Conservation (phyloP, 2,888 invertebrate genomes). For the Danaus chrysippus region DNA sequence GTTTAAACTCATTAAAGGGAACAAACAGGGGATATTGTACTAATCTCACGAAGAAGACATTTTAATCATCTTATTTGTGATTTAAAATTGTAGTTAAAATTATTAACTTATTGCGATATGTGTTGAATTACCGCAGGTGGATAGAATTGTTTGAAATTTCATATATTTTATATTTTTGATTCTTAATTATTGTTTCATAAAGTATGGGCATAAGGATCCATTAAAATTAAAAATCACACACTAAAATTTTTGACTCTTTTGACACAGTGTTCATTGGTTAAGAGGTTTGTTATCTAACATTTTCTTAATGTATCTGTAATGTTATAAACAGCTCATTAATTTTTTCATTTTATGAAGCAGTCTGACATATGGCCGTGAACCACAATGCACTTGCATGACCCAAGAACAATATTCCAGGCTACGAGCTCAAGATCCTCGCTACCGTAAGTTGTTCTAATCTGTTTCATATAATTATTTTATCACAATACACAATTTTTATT, state of each 20-base stretch:
- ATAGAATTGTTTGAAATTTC: too few relatives aligned
- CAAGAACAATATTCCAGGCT: slow-evolving; percentile 94
- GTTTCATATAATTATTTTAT: neutral
- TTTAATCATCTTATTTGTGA: neutral
- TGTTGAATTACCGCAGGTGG: too few relatives aligned
- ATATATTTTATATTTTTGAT: too few relatives aligned
- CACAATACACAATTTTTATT: neutral
- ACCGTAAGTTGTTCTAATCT: slow-evolving; percentile 72
- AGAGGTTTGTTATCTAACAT: neutral
- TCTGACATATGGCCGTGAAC: slow-evolving; percentile 82
- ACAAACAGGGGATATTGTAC: neutral
- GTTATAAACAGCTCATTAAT: neutral
- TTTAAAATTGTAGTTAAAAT: too few relatives aligned
- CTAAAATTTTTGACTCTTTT: too few relatives aligned
- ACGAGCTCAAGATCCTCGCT: slow-evolving; percentile 90
- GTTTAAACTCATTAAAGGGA: neutral
- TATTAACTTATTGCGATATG: too few relatives aligned
- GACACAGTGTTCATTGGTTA: neutral
- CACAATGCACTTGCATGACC: slow-evolving; percentile 97
- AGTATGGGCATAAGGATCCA: too few relatives aligned
- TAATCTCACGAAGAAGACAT: too few relatives aligned
- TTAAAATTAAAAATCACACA: too few relatives aligned
- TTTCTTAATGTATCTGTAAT: neutral
- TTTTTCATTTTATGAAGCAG: slow-evolving; percentile 40
- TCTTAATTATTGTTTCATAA: too few relatives aligned